A percentile compares a stretch with the other conserved stretches of the same genome.
These are phyloP conservation scores for Chloromyia formosa DNA, from an alignment of 2,888 invertebrate genomes.

Conservation along the genomic window DNA sequence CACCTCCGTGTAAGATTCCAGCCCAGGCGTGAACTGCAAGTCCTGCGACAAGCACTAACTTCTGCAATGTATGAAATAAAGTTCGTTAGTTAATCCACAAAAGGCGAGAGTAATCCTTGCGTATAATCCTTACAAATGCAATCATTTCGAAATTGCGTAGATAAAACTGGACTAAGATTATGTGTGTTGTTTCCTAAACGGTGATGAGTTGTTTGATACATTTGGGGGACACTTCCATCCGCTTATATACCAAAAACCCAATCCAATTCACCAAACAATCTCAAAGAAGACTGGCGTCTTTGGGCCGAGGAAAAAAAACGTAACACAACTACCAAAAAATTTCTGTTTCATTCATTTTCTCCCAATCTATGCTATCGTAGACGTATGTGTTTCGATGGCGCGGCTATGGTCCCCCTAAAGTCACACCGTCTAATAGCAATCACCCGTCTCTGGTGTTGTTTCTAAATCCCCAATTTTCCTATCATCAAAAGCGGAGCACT, in stretches of 20 bases:
- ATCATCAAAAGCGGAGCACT: conserved; percentile 33
- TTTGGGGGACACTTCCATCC: conserved; percentile 39
- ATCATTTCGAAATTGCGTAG: conserved; percentile 46
- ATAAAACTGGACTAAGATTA: background rate
- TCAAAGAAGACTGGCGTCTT: background rate
- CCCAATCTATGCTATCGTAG: background rate
- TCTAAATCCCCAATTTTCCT: conserved; percentile 23
- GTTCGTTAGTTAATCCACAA: background rate
- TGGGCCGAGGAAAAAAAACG: too few relatives aligned
- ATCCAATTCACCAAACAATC: conserved; percentile 22
- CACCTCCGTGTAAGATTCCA: conserved; percentile 42
- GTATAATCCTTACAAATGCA: conserved; percentile 47
- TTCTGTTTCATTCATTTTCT: conserved; percentile 20
- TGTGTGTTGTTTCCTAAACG: conserved; percentile 44
- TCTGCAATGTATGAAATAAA: conserved; percentile 43
- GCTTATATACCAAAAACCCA: conserved; percentile 47
- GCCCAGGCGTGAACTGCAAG: conserved; percentile 38
- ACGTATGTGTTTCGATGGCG: background rate
- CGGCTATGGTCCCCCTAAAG: background rate
- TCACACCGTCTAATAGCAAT: background rate
- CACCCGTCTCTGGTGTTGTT: conserved; percentile 5
- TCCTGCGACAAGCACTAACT: conserved; percentile 44
- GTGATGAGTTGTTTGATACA: conserved; percentile 46
- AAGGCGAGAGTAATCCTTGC: background rate
- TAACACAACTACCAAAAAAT: conserved; percentile 29